These are phyloP conservation scores for Masnerella sp. DNA, from an alignment of 2,888 invertebrate species.

Conservation along the genomic window DNA sequence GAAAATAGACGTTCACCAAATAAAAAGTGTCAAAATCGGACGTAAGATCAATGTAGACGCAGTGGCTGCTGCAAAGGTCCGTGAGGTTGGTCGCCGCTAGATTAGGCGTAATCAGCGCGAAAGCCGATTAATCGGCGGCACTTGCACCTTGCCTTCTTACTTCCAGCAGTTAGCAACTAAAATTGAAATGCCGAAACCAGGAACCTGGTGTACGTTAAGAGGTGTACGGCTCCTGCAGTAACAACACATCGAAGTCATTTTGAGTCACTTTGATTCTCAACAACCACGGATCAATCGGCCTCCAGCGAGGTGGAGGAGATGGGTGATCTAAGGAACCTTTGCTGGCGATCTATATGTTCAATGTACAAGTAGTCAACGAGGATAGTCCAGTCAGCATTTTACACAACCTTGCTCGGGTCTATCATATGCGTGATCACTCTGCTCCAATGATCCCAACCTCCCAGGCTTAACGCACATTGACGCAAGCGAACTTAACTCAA, in stretches of 20 bases:
- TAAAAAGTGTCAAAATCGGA: not conserved
- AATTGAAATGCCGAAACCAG: not conserved
- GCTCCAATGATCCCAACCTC: too few relatives aligned
- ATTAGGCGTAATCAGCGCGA: not conserved
- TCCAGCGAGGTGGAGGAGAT: too few relatives aligned
- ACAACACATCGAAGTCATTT: not conserved
- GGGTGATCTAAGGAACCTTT: too few relatives aligned
- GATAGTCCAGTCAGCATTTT: too few relatives aligned
- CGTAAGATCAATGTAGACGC: slow-evolving; percentile 1
- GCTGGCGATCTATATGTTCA: too few relatives aligned
- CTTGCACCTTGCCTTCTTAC: not conserved
- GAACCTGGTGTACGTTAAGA: not conserved
- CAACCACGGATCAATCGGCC: too few relatives aligned
- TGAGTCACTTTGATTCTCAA: too few relatives aligned
- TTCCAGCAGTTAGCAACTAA: not conserved
- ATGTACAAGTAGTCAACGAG: too few relatives aligned
- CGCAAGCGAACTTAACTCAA: too few relatives aligned
- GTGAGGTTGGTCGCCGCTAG: not conserved
- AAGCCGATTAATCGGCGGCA: slow-evolving; percentile 9
- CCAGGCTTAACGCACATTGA: too few relatives aligned
- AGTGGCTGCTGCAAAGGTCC: not conserved
- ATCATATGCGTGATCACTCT: too few relatives aligned
- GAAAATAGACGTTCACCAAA: not conserved
- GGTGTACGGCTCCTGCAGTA: slow-evolving; percentile 35
- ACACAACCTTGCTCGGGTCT: too few relatives aligned